Conservation (phyloP, 2,797 vertebrate genomes). For the Myotis vivesi region DNA sequence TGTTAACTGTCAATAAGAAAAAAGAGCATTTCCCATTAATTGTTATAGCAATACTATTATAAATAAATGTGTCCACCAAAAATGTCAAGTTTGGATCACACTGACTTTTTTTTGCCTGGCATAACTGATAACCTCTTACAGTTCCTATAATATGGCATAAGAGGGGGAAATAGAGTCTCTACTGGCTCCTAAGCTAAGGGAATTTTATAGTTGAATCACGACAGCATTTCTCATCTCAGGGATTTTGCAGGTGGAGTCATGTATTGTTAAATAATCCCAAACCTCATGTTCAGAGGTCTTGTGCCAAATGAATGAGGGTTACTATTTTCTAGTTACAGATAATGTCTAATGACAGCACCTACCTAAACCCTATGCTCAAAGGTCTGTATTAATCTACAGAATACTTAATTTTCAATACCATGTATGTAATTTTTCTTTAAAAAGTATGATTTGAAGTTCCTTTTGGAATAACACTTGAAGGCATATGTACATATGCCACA, state of each 20-base stretch:
- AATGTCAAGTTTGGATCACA: background rate
- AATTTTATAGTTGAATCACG: background rate
- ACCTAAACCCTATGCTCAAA: background rate
- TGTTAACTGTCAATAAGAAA: constrained; percentile 90
- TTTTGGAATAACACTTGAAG: background rate
- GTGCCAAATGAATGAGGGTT: background rate
- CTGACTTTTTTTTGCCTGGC: background rate
- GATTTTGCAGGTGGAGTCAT: background rate
- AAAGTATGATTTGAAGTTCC: background rate
- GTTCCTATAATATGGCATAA: background rate
- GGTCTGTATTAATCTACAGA: background rate
- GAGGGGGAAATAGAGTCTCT: background rate
- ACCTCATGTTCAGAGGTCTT: background rate
- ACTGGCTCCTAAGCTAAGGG: background rate
- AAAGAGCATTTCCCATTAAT: constrained; percentile 42
- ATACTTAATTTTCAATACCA: constrained; percentile 26
- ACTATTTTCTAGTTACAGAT: background rate
- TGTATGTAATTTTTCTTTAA: constrained; percentile 12
- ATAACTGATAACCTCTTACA: background rate
- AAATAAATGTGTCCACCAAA: background rate
- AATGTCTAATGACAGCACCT: background rate
- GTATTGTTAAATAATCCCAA: constrained; percentile 8
- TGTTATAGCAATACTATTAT: background rate
- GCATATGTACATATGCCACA: background rate
- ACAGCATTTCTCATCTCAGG: background rate